phyloP scores from a whole-genome alignment of 2,113 vertebrate genomes.

The Nasalis larvatus region DNA sequence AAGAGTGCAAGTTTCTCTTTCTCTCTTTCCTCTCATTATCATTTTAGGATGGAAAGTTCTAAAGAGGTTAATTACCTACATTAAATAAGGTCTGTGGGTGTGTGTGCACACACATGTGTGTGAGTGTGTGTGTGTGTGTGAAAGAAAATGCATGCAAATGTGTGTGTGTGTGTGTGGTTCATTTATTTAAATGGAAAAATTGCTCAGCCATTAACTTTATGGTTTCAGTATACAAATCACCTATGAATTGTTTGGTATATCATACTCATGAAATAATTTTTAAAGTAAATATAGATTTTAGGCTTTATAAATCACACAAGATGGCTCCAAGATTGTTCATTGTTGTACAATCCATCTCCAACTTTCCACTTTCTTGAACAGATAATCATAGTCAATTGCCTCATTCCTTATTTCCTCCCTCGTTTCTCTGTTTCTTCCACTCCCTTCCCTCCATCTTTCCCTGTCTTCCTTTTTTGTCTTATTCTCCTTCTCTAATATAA shows the following conservation, averaged over 20 bases:
- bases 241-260: background rate
- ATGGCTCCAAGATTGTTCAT: background rate
- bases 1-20: background rate
- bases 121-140: background rate
- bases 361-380: background rate
- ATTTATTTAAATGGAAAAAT: background rate
- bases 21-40: too few species aligned
- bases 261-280: background rate
- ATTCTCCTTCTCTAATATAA: background rate
- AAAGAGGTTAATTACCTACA: background rate
- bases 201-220: background rate
- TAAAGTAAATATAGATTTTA: background rate
- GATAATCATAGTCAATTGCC: background rate
- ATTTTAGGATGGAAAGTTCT: background rate
- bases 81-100: background rate
- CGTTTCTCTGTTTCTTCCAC: background rate
- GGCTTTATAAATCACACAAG: background rate
- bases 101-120: background rate
- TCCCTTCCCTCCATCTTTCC: rapidly evolving
- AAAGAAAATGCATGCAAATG: too few species aligned
- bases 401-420: background rate
- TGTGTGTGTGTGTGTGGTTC: too few species aligned
- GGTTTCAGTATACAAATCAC: background rate
- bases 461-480: background rate
- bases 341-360: background rate